These are phyloP conservation scores for Acanthochromis polyacanthus DNA, from an alignment of 2,113 vertebrate genomes.

Conservation along the genomic window DNA sequence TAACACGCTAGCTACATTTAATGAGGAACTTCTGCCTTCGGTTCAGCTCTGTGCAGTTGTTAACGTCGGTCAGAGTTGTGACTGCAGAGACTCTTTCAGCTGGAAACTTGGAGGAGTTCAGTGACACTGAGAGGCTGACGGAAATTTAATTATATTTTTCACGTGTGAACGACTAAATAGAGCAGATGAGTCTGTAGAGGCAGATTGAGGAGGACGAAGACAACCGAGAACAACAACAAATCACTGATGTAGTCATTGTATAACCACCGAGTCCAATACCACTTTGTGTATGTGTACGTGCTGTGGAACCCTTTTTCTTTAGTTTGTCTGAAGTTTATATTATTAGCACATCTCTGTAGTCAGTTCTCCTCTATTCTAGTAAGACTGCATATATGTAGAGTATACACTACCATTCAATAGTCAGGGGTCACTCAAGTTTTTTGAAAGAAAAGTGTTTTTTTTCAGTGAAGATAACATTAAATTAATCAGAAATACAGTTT, in stretches of 20 bases:
- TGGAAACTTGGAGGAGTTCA: not conserved
- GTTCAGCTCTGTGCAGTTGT: not conserved
- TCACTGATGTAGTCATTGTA: not conserved
- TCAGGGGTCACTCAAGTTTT: too few species aligned
- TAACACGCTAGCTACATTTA: not conserved
- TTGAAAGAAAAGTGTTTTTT: too few species aligned
- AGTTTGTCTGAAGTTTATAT: too few species aligned
- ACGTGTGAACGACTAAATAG: not conserved
- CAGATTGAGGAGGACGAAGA: not conserved
- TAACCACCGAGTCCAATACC: not conserved
- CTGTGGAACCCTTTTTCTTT: too few species aligned
- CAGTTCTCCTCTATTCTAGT: too few species aligned
- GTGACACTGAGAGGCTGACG: not conserved
- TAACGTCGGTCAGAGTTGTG: too few species aligned
- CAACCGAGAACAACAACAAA: not conserved
- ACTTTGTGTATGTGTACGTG: not conserved
- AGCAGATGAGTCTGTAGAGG: not conserved
- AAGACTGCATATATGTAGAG: too few species aligned
- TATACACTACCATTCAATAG: too few species aligned
- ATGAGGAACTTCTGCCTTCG: not conserved
- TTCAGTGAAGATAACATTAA: too few species aligned
- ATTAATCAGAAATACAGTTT: too few species aligned
- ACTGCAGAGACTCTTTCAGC: too few species aligned
- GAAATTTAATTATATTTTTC: not conserved
- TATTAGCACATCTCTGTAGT: too few species aligned